Evolutionary conservation across 2,113 vertebrate genomes (phyloP).

Genomic region (Nycticorax nycticorax): DNA sequence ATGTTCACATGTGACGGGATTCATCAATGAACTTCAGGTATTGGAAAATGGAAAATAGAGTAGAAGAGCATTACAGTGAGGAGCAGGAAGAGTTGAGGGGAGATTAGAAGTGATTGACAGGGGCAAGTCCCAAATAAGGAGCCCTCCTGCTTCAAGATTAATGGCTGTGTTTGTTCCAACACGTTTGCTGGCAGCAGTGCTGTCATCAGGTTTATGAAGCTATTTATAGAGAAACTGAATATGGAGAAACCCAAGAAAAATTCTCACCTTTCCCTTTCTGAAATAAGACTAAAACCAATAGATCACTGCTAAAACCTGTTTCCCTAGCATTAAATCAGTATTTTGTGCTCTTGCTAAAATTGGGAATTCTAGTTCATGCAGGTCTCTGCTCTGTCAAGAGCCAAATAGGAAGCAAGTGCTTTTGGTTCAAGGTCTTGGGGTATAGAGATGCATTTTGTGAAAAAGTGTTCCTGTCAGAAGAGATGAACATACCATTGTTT

Average conservation of each 20-base stretch:
- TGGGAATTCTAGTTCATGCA: background rate
- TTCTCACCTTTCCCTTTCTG: background rate
- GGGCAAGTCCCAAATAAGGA: constrained; percentile 5
- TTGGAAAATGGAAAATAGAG: background rate
- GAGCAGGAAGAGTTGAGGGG: background rate
- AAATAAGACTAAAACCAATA: background rate
- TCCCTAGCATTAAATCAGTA: background rate
- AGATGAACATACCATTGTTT: background rate
- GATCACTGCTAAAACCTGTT: background rate
- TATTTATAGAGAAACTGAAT: constrained; percentile 59
- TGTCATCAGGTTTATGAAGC: constrained; percentile 10
- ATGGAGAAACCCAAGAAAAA: constrained; percentile 25
- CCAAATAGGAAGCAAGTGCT: background rate
- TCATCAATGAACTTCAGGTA: background rate
- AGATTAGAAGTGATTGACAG: constrained; percentile 9
- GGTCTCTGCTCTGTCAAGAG: background rate
- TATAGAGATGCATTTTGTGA: background rate
- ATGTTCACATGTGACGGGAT: background rate
- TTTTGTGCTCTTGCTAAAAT: background rate
- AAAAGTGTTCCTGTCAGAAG: background rate
- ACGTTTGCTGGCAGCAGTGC: background rate
- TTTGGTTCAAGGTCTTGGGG: background rate
- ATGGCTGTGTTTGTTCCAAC: constrained; percentile 34
- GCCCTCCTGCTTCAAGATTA: background rate
- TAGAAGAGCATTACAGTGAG: background rate